These are phyloP conservation scores for Caenorhabditis elegans DNA, from an alignment of 1,140 invertebrate genomes.

Conservation along the genomic window WBcel235 BX284604.4:6752501-6753000, in stretches of 20 bases:
- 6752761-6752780: background rate
- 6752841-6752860: background rate
- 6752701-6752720: background rate
- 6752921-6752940: background rate
- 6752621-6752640: constrained; percentile 19
- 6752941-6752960: background rate
- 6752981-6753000: background rate
- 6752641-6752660: background rate
- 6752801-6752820: background rate
- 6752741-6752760: background rate
- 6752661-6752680: background rate
- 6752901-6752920: background rate
- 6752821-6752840: too few species aligned
- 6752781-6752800: background rate
- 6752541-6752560: too few species aligned
- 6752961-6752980: background rate
- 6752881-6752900: background rate
- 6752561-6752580: too few species aligned
- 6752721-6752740: background rate
- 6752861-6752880: background rate
- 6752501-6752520: too few species aligned
- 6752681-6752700: background rate
- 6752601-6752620: too few species aligned
- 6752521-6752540: too few species aligned
- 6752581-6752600: too few species aligned